A percentile compares a stretch with the other conserved stretches of the same genome.
These are phyloP conservation scores for Rhyacophila evoluta DNA, from an alignment of 2,888 invertebrate genomes.

Conservation along the genomic window DNA sequence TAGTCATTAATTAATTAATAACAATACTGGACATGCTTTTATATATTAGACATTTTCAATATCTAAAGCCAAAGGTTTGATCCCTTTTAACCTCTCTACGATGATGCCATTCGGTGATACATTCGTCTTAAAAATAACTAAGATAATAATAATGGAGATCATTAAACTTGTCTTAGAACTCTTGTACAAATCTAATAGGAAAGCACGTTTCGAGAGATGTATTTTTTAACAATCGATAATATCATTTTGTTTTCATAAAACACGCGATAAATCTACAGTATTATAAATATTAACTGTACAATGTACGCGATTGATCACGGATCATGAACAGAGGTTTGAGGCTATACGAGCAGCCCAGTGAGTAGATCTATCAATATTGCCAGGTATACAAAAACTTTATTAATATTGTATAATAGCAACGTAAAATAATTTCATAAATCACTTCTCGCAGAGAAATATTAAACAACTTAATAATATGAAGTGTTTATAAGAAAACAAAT, in stretches of 20 bases:
- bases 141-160: no score
- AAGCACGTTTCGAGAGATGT: no score
- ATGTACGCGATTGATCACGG: background rate
- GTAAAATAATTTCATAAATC: no score
- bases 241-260: background rate
- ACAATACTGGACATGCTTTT: background rate
- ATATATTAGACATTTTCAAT: background rate
- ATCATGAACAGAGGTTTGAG: background rate
- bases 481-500: no score
- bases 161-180: no score
- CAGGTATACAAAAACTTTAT: background rate
- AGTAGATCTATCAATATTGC: background rate
- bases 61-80: background rate
- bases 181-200: no score
- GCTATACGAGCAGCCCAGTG: background rate
- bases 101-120: no score
- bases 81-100: background rate
- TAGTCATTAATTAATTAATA: background rate
- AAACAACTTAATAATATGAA: no score
- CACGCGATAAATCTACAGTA: background rate
- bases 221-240: background rate
- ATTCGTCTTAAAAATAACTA: no score
- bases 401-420: no score
- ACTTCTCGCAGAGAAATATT: no score
- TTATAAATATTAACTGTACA: conserved; percentile 2